These are phyloP conservation scores for Manduca sexta DNA, from an alignment of 1,140 invertebrate genomes.

Conservation along the genomic window DNA sequence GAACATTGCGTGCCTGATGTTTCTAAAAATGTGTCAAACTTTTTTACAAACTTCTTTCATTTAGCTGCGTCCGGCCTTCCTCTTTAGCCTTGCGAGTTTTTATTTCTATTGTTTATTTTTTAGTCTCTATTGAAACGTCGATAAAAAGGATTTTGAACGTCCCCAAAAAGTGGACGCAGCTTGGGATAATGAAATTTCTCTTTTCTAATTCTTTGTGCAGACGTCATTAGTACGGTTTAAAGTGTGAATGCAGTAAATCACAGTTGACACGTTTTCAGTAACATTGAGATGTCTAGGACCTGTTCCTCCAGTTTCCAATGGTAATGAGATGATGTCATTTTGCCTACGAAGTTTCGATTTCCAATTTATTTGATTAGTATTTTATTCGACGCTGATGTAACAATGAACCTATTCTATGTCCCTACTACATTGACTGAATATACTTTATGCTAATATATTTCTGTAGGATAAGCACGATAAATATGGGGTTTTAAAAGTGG, in stretches of 20 bases:
- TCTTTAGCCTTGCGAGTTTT: conserved; percentile 59
- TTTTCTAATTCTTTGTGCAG: conserved; percentile 35
- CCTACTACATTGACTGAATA: neutral
- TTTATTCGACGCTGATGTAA: neutral
- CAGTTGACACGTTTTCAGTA: conserved; percentile 1
- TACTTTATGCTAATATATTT: too few species aligned
- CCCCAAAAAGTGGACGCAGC: conserved; percentile 38
- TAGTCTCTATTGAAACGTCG: conserved; percentile 63
- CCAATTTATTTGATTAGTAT: neutral
- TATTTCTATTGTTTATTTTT: conserved; percentile 65
- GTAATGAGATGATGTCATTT: conserved; percentile 9
- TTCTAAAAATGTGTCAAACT: conserved; percentile 72
- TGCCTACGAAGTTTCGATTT: neutral
- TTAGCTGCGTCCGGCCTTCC: conserved; percentile 64
- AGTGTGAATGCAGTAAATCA: neutral
- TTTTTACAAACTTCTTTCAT: conserved; percentile 72
- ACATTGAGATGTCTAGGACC: neutral
- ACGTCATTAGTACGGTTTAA: conserved; percentile 15
- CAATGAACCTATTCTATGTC: neutral
- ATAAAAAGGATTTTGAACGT: conserved; percentile 50
- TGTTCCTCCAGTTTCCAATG: conserved; percentile 1
- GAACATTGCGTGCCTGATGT: conserved; percentile 66
- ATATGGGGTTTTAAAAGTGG: too few species aligned
- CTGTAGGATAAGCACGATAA: too few species aligned
- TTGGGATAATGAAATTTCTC: conserved; percentile 49